These are phyloP conservation scores for Morelia viridis DNA, from an alignment of 2,797 vertebrate genomes.

Conservation along the genomic window DNA sequence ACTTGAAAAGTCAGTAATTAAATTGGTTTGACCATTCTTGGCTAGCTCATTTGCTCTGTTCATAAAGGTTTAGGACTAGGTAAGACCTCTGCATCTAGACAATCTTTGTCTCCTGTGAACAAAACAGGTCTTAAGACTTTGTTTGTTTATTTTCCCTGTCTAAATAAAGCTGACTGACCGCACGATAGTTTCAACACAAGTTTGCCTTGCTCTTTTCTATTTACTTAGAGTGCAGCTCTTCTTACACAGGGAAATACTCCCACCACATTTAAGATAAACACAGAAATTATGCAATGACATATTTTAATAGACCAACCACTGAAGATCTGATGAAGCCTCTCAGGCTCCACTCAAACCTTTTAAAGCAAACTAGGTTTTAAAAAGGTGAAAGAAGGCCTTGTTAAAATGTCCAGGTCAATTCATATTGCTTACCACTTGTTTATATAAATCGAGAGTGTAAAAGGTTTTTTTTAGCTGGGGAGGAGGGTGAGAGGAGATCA, in stretches of 20 bases:
- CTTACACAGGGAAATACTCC: not conserved
- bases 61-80: not conserved
- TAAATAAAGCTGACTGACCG: not conserved
- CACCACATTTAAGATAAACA: not conserved
- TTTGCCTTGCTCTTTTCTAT: not conserved
- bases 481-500: not conserved
- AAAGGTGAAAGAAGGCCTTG: not conserved
- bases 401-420: not conserved
- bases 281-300: not conserved
- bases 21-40: not conserved
- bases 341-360: not conserved
- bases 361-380: not conserved
- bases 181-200: not conserved
- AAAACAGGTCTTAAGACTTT: not conserved
- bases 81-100: slow-evolving; percentile 23
- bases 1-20: slow-evolving; percentile 1
- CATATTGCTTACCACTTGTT: not conserved
- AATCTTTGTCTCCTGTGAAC: not conserved
- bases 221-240: not conserved
- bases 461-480: not conserved
- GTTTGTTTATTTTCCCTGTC: not conserved
- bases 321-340: not conserved
- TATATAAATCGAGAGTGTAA: not conserved
- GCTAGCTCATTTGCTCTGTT: not conserved
- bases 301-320: not conserved